Conservation (phyloP, 2,888 invertebrate genomes). For the Cephonodes hylas region DNA sequence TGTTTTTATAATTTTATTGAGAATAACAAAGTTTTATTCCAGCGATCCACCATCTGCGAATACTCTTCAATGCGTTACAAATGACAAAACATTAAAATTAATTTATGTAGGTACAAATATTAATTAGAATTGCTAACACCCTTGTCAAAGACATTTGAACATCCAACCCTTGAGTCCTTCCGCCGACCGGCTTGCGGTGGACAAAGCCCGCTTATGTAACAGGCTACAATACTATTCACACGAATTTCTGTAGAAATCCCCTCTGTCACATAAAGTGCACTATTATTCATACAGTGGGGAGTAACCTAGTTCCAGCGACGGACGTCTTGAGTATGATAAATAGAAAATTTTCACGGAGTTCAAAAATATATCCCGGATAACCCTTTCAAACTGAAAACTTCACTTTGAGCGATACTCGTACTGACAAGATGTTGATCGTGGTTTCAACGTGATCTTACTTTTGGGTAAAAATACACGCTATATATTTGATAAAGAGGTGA, state of each 20-base stretch:
- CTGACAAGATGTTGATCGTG: no score
- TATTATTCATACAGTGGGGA: constrained; percentile 61
- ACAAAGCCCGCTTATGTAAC: constrained; percentile 48
- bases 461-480: no score
- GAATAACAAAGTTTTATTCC: not conserved
- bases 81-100: constrained; percentile 34
- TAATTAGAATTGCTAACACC: constrained; percentile 51
- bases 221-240: constrained; percentile 51
- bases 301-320: constrained; percentile 55
- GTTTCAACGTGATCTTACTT: no score
- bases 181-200: constrained; percentile 49
- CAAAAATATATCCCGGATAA: constrained; percentile 22
- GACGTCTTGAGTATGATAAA: constrained; percentile 59
- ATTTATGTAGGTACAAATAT: constrained; percentile 45
- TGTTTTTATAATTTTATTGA: no score
- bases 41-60: not conserved
- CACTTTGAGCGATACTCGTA: no score
- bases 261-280: constrained; percentile 65
- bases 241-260: constrained; percentile 60
- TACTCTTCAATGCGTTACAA: not conserved
- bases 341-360: constrained; percentile 38
- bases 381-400: not conserved
- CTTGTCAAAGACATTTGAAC: constrained; percentile 46
- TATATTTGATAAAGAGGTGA: no score
- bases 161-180: constrained; percentile 35